Percentiles rank a stretch among this genome's conserved stretches.
These are phyloP conservation scores for Percina caprodes DNA, from an alignment of 2,113 vertebrate genomes.

Conservation along the genomic window DNA sequence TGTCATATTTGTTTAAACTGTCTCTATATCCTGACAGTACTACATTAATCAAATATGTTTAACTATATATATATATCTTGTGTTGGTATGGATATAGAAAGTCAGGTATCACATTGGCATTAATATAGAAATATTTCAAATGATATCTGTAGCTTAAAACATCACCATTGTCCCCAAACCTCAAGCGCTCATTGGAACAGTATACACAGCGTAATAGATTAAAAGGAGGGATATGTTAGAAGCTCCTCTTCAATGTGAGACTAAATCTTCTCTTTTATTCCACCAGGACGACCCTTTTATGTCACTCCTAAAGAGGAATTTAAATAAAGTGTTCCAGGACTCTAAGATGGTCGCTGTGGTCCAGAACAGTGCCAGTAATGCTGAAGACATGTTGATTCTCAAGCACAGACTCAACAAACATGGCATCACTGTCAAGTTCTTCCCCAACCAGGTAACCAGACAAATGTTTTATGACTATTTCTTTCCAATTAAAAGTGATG, in stretches of 20 bases:
- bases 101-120: background rate
- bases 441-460: constrained; percentile 87
- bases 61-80: no score
- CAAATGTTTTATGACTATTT: no score
- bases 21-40: no score
- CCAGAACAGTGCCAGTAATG: constrained; percentile 84
- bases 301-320: constrained; percentile 79
- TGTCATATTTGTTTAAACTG: no score
- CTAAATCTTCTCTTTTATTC: background rate
- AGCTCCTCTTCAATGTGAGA: background rate
- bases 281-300: constrained; percentile 81
- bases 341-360: constrained; percentile 90
- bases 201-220: no score
- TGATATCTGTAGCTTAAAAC: background rate
- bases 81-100: background rate
- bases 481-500: background rate
- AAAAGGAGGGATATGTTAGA: background rate
- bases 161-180: background rate
- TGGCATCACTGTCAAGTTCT: constrained; percentile 84
- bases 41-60: no score
- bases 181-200: no score
- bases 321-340: constrained; percentile 81
- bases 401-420: constrained; percentile 85
- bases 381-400: constrained; percentile 84
- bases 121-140: background rate